Percentiles rank a stretch among this genome's conserved stretches.
phyloP scores from a whole-genome alignment of 2,888 invertebrate species.

The Andricus curvator region DNA sequence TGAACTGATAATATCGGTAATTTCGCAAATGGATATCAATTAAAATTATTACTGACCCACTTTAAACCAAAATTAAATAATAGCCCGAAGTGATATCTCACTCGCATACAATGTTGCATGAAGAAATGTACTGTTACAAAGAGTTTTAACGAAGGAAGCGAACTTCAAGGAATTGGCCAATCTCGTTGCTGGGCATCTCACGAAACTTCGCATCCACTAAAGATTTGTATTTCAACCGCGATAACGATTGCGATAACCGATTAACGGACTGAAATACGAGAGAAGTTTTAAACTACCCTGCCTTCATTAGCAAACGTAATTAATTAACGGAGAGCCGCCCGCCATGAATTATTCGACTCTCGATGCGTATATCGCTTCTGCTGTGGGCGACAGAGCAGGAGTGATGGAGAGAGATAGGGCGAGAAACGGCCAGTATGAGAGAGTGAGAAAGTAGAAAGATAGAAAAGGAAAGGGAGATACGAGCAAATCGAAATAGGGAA shows the following conservation, averaged over 20 bases:
- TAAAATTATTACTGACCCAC: neutral
- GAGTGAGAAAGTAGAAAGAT: slow-evolving; percentile 33
- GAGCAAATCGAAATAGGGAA: slow-evolving; percentile 40
- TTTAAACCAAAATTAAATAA: neutral
- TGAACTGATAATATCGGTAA: neutral
- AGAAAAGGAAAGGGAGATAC: slow-evolving; percentile 16
- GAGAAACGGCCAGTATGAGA: slow-evolving; percentile 21
- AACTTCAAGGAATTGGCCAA: slow-evolving; percentile 22
- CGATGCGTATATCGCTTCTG: slow-evolving; percentile 36
- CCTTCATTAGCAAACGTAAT: slow-evolving; percentile 65
- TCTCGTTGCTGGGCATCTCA: slow-evolving; percentile 32
- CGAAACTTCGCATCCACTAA: slow-evolving; percentile 38
- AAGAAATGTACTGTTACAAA: neutral
- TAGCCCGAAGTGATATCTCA: neutral
- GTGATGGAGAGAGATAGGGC: slow-evolving; percentile 33
- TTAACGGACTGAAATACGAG: slow-evolving; percentile 49
- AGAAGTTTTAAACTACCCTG: slow-evolving; percentile 65
- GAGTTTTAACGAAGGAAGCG: slow-evolving; percentile 24
- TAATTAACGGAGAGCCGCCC: slow-evolving; percentile 63
- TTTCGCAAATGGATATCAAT: neutral
- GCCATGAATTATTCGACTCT: slow-evolving; percentile 63
- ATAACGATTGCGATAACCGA: slow-evolving; percentile 48
- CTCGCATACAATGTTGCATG: neutral
- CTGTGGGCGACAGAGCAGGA: slow-evolving; percentile 34
- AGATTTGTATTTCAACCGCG: slow-evolving; percentile 44